Evolutionary conservation across 2,113 vertebrate species (phyloP).

Genomic region (Rhadina sibilatrix): DNA sequence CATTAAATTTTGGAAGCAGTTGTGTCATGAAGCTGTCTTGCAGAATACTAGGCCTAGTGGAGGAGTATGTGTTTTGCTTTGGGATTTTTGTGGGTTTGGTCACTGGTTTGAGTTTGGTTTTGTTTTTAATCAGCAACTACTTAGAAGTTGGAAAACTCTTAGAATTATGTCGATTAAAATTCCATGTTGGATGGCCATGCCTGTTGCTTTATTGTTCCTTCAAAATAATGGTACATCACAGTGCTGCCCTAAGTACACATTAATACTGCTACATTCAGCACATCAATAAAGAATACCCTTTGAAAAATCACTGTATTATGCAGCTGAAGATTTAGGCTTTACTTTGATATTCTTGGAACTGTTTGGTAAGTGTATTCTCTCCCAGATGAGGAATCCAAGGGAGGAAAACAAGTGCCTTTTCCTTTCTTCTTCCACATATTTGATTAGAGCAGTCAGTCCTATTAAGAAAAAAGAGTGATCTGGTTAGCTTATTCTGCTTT

Average conservation of each 20-base stretch:
- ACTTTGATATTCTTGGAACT: conserved; percentile 20
- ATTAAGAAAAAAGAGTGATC: conserved; percentile 1
- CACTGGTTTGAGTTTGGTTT: background rate
- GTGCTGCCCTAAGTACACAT: background rate
- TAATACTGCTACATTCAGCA: background rate
- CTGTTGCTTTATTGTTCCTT: background rate
- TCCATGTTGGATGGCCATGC: background rate
- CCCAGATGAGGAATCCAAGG: conserved; percentile 26
- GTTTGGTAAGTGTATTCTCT: conserved; percentile 28
- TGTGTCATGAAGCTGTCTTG: background rate
- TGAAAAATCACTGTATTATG: conserved; percentile 4
- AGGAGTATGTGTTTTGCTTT: fast-evolving
- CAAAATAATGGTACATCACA: background rate
- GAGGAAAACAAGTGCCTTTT: background rate
- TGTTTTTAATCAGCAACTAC: background rate
- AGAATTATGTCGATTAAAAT: background rate
- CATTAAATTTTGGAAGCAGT: background rate
- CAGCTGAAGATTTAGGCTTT: background rate
- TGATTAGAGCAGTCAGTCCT: conserved; percentile 40
- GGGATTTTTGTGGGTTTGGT: background rate
- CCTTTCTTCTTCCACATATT: conserved; percentile 19
- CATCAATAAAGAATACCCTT: background rate
- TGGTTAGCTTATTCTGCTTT: conserved; percentile 51
- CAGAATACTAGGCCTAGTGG: background rate
- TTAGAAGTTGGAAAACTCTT: background rate